Evolutionary conservation across 2,797 vertebrate species (phyloP).

Genomic region (Peromyscus attwateri): DNA sequence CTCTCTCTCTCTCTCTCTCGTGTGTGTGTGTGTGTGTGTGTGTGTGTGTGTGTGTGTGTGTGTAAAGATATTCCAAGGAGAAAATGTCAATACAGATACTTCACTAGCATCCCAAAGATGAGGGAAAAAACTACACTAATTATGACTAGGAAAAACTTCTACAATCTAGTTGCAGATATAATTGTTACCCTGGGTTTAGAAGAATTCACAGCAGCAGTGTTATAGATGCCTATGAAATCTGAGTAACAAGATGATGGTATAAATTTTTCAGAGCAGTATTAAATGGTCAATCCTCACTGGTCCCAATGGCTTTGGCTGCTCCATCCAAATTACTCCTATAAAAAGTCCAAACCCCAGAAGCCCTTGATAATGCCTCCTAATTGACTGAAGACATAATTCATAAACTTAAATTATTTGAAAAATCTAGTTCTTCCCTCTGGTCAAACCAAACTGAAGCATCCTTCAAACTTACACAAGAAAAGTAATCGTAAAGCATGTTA

Average conservation of each 20-base stretch:
- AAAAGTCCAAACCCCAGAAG: constrained; percentile 54
- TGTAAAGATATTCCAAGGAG: constrained; percentile 17
- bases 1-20: neutral
- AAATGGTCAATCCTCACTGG: neutral
- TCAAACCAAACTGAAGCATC: constrained; percentile 69
- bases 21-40: neutral
- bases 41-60: neutral
- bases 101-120: constrained; percentile 62
- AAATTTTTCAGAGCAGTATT: constrained; percentile 40
- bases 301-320: constrained; percentile 45
- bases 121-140: constrained; percentile 11
- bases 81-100: constrained; percentile 7
- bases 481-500: constrained; percentile 52
- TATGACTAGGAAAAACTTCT: constrained; percentile 66
- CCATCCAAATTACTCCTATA: constrained; percentile 63
- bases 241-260: constrained; percentile 12
- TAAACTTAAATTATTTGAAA: constrained; percentile 77
- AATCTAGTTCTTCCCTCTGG: constrained; percentile 69
- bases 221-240: constrained; percentile 51
- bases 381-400: constrained; percentile 69
- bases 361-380: neutral
- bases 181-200: constrained; percentile 67
- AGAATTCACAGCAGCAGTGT: constrained; percentile 36
- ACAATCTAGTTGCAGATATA: constrained; percentile 41
- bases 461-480: constrained; percentile 73